Percentiles rank a stretch among this genome's conserved stretches.
Evolutionary conservation across 2,113 vertebrate species (phyloP).

Genomic region (Zapornia atra): DNA sequence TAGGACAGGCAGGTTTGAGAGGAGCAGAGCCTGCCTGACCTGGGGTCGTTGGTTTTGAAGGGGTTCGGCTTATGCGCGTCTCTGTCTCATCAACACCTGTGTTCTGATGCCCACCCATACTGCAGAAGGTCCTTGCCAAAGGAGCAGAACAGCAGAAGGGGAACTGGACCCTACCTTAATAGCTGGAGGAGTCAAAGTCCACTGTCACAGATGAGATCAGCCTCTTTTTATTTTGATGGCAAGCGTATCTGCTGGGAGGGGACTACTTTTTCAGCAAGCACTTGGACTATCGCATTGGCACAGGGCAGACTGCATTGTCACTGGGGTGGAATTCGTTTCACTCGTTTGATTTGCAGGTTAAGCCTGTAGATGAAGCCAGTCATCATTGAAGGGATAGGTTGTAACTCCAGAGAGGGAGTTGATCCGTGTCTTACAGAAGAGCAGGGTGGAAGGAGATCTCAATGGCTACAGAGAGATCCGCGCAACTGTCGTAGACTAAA

Average conservation of each 20-base stretch:
- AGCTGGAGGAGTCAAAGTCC: not conserved
- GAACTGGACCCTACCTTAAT: not conserved
- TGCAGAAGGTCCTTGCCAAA: not conserved
- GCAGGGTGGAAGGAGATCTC: not conserved
- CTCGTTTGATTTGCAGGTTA: not conserved
- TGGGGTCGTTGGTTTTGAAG: not conserved
- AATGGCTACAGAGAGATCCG: not conserved
- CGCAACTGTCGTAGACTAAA: not conserved
- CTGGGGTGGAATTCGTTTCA: not conserved
- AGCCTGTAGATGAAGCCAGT: not conserved
- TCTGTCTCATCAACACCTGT: not conserved
- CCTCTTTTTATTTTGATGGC: not conserved
- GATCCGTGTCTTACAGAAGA: not conserved
- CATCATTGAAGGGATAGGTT: not conserved
- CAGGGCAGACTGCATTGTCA: not conserved
- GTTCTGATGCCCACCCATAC: fast-evolving
- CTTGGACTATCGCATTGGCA: not conserved
- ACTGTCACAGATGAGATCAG: not conserved
- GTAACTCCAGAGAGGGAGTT: not conserved
- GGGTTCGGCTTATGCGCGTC: not conserved
- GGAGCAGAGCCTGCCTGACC: not conserved
- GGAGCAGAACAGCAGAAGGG: not conserved
- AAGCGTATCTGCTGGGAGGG: not conserved
- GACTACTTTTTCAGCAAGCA: not conserved
- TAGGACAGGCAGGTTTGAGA: not conserved